phyloP scores from a whole-genome alignment of 2,797 vertebrate species.

The Amblyopsis hoosieri region DNA sequence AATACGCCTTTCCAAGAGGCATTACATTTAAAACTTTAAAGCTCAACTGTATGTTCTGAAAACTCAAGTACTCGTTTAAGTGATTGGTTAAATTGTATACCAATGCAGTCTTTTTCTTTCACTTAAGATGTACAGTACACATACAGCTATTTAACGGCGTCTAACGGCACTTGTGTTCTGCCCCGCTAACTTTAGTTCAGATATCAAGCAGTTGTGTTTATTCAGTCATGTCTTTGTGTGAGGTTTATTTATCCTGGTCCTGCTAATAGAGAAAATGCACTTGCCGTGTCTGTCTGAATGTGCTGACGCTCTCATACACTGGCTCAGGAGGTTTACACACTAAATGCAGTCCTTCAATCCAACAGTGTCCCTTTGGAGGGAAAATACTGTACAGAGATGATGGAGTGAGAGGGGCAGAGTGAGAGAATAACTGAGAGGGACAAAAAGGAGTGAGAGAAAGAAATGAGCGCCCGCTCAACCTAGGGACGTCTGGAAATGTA shows the following conservation, averaged over 20 bases:
- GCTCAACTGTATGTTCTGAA: too few relatives aligned
- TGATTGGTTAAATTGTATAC: constrained; percentile 5
- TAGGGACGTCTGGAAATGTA: constrained; percentile 76
- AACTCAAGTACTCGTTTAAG: too few relatives aligned
- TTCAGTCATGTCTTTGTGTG: constrained; percentile 68
- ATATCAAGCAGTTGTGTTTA: constrained; percentile 60
- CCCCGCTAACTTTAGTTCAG: constrained; percentile 36
- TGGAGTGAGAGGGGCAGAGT: constrained; percentile 21
- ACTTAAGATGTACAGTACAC: constrained; percentile 12
- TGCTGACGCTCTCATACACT: constrained; percentile 65
- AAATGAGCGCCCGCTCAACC: constrained; percentile 64
- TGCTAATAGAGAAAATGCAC: constrained; percentile 71
- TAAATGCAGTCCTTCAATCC: constrained; percentile 70
- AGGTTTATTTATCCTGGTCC: constrained; percentile 75
- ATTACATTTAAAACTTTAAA: too few relatives aligned
- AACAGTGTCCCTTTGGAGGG: constrained; percentile 65
- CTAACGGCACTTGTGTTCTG: constrained; percentile 50
- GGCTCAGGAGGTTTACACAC: constrained; percentile 64
- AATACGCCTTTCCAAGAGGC: too few relatives aligned
- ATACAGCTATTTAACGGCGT: neutral
- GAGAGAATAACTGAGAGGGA: constrained; percentile 27
- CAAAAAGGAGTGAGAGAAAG: constrained; percentile 28
- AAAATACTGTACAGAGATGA: constrained; percentile 34
- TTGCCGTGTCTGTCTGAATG: constrained; percentile 68
- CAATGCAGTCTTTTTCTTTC: constrained; percentile 24